These are phyloP conservation scores for Phalacrocorax carbo DNA, from an alignment of 2,113 vertebrate species.

Conservation along the genomic window DNA sequence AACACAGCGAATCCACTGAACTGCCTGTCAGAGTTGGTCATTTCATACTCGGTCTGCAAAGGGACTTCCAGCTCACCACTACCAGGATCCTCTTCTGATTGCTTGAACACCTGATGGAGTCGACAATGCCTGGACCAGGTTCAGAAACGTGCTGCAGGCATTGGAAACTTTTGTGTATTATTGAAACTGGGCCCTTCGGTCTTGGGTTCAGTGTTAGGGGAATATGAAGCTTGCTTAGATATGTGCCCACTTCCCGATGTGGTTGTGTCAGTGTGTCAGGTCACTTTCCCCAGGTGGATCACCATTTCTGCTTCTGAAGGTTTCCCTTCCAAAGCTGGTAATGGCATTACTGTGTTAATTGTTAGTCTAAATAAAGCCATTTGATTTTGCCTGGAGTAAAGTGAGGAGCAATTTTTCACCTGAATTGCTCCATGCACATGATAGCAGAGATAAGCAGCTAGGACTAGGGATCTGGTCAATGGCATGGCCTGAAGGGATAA, in stretches of 20 bases:
- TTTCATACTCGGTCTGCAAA: neutral
- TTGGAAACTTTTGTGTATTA: neutral
- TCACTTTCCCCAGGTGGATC: neutral
- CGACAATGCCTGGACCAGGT: neutral
- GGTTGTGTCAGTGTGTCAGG: neutral
- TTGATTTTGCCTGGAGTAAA: neutral
- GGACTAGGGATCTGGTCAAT: neutral
- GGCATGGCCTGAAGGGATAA: neutral
- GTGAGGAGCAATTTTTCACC: neutral
- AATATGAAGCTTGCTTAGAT: neutral
- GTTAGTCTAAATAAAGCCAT: neutral
- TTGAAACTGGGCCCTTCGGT: neutral
- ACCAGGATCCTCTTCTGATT: neutral
- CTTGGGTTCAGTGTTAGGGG: fast-evolving
- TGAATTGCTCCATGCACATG: neutral
- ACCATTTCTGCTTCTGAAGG: neutral
- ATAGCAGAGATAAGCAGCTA: neutral
- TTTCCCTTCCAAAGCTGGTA: neutral
- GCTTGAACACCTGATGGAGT: neutral
- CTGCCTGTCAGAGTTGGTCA: neutral
- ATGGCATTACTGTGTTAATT: neutral
- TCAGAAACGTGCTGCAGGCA: neutral
- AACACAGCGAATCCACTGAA: neutral
- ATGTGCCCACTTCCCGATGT: neutral
- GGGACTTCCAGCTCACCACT: neutral